Conservation (phyloP, 92 coral and sea anemone genomes). For the Epizoanthus fatuus region DNA sequence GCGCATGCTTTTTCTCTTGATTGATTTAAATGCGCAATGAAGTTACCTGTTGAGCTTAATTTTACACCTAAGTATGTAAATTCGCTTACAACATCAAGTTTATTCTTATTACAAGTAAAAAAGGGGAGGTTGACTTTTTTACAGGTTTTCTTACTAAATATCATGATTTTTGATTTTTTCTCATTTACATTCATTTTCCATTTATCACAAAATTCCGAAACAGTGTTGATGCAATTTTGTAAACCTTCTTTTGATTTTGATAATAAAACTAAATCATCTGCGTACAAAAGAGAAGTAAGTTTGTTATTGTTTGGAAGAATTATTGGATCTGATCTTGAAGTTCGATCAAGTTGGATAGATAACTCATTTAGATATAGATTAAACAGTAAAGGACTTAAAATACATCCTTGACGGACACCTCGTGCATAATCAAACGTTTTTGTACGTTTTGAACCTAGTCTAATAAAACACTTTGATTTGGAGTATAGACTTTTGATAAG, state of each 20-base stretch:
- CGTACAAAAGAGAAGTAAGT: constrained; percentile 18
- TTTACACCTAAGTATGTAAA: background rate
- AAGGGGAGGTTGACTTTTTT: too few species aligned
- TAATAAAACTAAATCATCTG: too few species aligned
- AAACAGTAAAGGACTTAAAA: too few species aligned
- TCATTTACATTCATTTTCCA: too few species aligned
- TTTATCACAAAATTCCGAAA: too few species aligned
- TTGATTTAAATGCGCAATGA: background rate
- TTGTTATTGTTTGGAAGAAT: constrained; percentile 28
- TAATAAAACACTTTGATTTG: constrained; percentile 3
- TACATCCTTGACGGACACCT: constrained; percentile 38
- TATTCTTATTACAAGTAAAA: background rate
- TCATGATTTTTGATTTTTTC: too few species aligned
- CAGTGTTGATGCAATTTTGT: background rate
- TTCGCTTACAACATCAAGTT: background rate
- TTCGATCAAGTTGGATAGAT: background rate
- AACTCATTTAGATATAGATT: constrained; percentile 12
- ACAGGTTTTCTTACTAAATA: too few species aligned
- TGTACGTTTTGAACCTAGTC: background rate
- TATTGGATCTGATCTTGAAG: constrained; percentile 4
- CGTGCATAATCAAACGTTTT: background rate
- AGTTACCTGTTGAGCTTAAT: background rate
- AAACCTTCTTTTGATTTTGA: constrained; percentile 26
- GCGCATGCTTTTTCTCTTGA: too few species aligned
- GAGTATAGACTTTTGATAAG: constrained; percentile 63